These are phyloP conservation scores for Clarias platycephalus DNA, from an alignment of 2,797 vertebrate species.

Conservation along the genomic window DNA sequence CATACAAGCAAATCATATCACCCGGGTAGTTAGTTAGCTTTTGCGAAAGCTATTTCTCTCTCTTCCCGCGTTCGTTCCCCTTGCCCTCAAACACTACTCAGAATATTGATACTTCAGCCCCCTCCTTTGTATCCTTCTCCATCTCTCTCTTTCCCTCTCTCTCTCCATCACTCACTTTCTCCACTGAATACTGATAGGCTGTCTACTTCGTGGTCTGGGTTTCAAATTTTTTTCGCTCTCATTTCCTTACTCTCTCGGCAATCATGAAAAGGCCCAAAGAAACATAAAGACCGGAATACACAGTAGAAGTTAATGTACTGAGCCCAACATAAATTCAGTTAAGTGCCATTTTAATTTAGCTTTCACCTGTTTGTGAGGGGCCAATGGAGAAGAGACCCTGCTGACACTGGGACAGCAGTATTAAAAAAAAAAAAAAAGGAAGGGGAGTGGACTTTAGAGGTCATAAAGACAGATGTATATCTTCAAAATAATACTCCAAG, in stretches of 20 bases:
- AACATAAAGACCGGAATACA: slow-evolving; percentile 67
- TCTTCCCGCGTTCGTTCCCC: slow-evolving; percentile 73
- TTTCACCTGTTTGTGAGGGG: slow-evolving; percentile 67
- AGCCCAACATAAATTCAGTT: slow-evolving; percentile 80
- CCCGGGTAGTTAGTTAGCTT: slow-evolving; percentile 69
- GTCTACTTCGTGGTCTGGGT: slow-evolving; percentile 83
- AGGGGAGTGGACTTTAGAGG: neutral
- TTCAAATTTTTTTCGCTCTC: slow-evolving; percentile 73
- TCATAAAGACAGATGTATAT: neutral
- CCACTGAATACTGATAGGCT: slow-evolving; percentile 84
- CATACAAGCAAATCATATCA: slow-evolving; percentile 75
- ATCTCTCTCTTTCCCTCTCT: slow-evolving; percentile 33
- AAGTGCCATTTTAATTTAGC: slow-evolving; percentile 81
- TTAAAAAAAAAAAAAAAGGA: slow-evolving; percentile 33
- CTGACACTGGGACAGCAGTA: slow-evolving; percentile 5
- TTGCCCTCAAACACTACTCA: slow-evolving; percentile 85
- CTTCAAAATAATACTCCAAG: neutral
- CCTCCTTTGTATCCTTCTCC: slow-evolving; percentile 59
- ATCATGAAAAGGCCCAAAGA: slow-evolving; percentile 57
- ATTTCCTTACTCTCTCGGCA: slow-evolving; percentile 48
- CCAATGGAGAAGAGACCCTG: neutral
- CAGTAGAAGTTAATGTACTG: slow-evolving; percentile 78
- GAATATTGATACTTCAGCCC: slow-evolving; percentile 86
- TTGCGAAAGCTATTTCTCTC: slow-evolving; percentile 57
- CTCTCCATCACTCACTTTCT: slow-evolving; percentile 83